These are phyloP conservation scores for Tarsius wallacei DNA, from an alignment of 2,797 vertebrate genomes.

Conservation along the genomic window DNA sequence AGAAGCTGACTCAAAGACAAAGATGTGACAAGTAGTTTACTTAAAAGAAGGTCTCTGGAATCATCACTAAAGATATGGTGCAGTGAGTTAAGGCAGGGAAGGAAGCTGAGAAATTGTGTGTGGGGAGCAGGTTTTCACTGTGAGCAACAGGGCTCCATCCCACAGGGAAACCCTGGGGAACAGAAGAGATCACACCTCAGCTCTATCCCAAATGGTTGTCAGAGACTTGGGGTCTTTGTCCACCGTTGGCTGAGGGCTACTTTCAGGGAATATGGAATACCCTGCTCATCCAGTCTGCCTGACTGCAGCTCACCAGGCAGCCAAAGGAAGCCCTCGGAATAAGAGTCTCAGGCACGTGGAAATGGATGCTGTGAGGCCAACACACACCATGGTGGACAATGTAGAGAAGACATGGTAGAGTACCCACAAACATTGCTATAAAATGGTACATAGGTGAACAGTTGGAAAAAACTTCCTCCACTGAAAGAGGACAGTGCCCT, in stretches of 20 bases:
- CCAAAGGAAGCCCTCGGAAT: neutral
- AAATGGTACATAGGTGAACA: fast-evolving
- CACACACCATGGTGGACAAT: fast-evolving
- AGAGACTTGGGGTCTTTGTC: neutral
- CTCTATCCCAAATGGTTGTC: fast-evolving
- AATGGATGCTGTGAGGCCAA: neutral
- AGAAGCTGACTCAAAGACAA: neutral
- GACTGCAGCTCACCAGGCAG: neutral
- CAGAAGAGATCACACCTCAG: neutral
- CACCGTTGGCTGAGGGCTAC: neutral
- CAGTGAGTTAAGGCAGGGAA: neutral
- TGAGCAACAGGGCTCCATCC: fast-evolving
- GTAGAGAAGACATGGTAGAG: too few relatives aligned
- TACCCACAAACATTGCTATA: neutral
- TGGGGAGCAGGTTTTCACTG: too few relatives aligned
- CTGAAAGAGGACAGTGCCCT: neutral
- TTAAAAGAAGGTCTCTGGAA: neutral
- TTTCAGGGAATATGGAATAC: too few relatives aligned
- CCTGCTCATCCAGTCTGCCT: neutral
- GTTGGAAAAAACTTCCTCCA: too few relatives aligned
- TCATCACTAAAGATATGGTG: neutral
- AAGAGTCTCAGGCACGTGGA: neutral
- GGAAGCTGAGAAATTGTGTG: neutral
- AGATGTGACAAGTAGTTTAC: neutral
- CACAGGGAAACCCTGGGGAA: neutral